Conservation (phyloP, 2,888 invertebrate genomes). For the Anorthoa munda region DNA sequence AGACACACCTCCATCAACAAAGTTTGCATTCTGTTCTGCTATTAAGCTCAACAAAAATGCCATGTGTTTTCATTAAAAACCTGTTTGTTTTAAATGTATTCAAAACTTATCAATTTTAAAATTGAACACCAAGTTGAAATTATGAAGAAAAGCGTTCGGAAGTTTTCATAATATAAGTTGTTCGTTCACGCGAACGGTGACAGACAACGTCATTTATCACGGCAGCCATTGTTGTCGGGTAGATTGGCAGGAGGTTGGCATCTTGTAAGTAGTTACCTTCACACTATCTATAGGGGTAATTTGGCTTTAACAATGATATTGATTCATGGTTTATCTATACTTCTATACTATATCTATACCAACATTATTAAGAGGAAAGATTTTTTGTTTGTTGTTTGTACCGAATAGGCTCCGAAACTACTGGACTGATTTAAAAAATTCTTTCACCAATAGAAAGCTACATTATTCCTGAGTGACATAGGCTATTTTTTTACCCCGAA, state of each 20-base stretch:
- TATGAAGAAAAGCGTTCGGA: slow-evolving; percentile 31
- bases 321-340: too few species aligned
- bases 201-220: slow-evolving; percentile 34
- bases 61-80: background rate
- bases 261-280: background rate
- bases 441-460: too few species aligned
- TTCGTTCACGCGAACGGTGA: slow-evolving; percentile 21
- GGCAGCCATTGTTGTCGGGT: slow-evolving; percentile 13
- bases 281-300: too few species aligned
- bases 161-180: slow-evolving; percentile 41
- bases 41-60: background rate
- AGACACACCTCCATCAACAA: background rate
- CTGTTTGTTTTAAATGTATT: slow-evolving; percentile 11
- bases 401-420: too few species aligned
- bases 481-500: too few species aligned
- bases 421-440: too few species aligned
- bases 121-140: slow-evolving; percentile 34
- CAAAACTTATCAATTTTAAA: slow-evolving; percentile 51
- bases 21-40: background rate
- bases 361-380: too few species aligned
- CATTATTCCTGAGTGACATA: too few species aligned
- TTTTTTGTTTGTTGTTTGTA: too few species aligned
- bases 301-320: background rate
- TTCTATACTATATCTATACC: too few species aligned
- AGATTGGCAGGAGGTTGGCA: slow-evolving; percentile 2